phyloP scores from a whole-genome alignment of 2,113 vertebrate species.

The Mesitornis unicolor region DNA sequence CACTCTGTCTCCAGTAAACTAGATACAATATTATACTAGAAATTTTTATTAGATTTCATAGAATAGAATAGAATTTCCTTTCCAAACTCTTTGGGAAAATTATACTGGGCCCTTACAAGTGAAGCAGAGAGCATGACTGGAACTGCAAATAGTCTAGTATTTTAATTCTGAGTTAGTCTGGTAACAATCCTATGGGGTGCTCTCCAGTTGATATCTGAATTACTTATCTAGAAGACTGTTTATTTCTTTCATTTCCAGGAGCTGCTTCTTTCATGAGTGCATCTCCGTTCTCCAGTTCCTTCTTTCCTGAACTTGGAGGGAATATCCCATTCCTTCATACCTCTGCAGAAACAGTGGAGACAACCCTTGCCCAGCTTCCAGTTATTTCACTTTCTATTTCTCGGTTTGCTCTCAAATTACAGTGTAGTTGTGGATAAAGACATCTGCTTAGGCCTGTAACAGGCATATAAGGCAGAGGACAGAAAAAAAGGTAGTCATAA shows the following conservation, averaged over 20 bases:
- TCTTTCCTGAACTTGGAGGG: not conserved
- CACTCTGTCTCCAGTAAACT: not conserved
- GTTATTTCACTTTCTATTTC: not conserved
- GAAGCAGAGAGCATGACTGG: not conserved
- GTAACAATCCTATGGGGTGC: not conserved
- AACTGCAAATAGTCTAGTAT: not conserved
- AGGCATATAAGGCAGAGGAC: not conserved
- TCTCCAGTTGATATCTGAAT: not conserved
- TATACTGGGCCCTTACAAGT: not conserved
- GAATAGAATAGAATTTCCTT: too few species aligned
- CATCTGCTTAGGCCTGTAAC: not conserved
- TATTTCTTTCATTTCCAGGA: not conserved
- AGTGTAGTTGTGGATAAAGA: not conserved
- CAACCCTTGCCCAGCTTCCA: not conserved
- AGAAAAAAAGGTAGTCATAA: not conserved
- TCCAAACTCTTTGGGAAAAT: not conserved
- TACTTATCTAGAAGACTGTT: accelerated
- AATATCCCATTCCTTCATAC: not conserved
- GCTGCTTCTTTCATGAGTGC: accelerated
- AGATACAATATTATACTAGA: too few species aligned
- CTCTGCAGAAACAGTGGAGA: not conserved
- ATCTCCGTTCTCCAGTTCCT: not conserved
- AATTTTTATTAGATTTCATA: too few species aligned
- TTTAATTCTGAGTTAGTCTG: not conserved
- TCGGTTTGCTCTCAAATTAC: not conserved